phyloP scores from a whole-genome alignment of 2,888 invertebrate species.

The Pogonocherus hispidulus region DNA sequence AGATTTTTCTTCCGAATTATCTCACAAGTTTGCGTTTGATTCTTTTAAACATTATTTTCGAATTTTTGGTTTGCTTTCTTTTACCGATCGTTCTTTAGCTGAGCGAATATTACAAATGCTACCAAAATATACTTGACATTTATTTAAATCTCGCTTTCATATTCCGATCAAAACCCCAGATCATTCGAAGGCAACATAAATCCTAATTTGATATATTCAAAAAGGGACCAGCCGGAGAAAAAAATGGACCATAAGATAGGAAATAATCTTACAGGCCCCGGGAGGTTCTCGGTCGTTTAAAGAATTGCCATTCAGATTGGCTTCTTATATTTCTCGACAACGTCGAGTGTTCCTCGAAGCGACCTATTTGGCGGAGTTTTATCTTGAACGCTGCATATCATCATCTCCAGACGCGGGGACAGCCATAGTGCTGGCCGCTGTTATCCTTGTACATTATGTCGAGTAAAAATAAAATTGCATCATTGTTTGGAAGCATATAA shows the following conservation, averaged over 20 bases:
- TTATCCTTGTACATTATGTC: neutral
- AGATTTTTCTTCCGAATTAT: too few relatives aligned
- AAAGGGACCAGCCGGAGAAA: constrained; percentile 12
- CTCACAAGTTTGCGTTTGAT: too few relatives aligned
- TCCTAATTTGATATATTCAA: constrained; percentile 27
- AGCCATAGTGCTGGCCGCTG: neutral
- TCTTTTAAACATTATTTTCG: too few relatives aligned
- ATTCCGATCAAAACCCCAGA: constrained; percentile 4
- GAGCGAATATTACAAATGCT: neutral
- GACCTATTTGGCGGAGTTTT: constrained; percentile 26
- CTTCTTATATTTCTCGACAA: constrained; percentile 37
- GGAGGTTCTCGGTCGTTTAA: constrained; percentile 44
- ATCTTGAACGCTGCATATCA: constrained; percentile 32
- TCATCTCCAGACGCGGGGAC: constrained; percentile 19
- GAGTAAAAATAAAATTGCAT: neutral
- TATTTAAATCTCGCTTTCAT: neutral
- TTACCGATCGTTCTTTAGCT: too few relatives aligned
- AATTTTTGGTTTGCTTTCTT: too few relatives aligned
- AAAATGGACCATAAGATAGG: constrained; percentile 29
- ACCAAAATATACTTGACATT: neutral
- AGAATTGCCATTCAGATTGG: constrained; percentile 42
- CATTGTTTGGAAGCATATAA: neutral
- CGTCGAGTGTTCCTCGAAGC: constrained; percentile 31
- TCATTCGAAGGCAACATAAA: constrained; percentile 16
- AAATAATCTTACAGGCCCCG: constrained; percentile 44